These are phyloP conservation scores for Agrotis exclamationis DNA, from an alignment of 2,888 invertebrate species.

Conservation along the genomic window DNA sequence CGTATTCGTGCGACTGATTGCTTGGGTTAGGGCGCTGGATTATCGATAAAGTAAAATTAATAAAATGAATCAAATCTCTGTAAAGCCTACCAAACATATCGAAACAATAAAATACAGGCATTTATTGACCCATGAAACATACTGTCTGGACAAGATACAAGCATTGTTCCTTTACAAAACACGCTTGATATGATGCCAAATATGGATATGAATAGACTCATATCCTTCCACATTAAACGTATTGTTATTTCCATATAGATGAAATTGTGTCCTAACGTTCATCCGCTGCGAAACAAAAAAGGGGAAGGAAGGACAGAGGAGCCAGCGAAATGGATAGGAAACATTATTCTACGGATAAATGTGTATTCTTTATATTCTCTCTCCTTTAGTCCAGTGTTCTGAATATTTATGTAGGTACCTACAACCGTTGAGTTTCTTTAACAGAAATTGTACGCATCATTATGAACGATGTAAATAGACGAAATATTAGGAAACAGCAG, in stretches of 20 bases:
- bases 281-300: conserved; percentile 48
- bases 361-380: conserved; percentile 35
- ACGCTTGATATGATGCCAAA: conserved; percentile 64
- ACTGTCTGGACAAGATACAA: conserved; percentile 27
- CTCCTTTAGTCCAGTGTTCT: conserved; percentile 28
- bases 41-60: background rate
- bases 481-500: too few relatives aligned
- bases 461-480: too few relatives aligned
- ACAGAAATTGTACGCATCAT: too few relatives aligned
- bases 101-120: conserved; percentile 30
- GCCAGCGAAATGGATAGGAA: conserved; percentile 41
- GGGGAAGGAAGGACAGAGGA: conserved; percentile 24
- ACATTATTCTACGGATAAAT: conserved; percentile 45
- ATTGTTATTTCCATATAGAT: conserved; percentile 65
- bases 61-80: background rate
- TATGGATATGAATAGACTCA: conserved; percentile 56
- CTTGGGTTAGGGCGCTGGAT: background rate
- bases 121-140: conserved; percentile 19
- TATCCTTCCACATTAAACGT: conserved; percentile 57
- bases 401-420: conserved; percentile 24
- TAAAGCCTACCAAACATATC: background rate
- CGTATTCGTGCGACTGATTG: background rate
- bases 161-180: conserved; percentile 41
- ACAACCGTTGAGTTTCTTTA: background rate
- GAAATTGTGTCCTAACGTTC: conserved; percentile 51